phyloP scores from a whole-genome alignment of 2,797 vertebrate genomes.

The Pyrrhura leucotis region DNA sequence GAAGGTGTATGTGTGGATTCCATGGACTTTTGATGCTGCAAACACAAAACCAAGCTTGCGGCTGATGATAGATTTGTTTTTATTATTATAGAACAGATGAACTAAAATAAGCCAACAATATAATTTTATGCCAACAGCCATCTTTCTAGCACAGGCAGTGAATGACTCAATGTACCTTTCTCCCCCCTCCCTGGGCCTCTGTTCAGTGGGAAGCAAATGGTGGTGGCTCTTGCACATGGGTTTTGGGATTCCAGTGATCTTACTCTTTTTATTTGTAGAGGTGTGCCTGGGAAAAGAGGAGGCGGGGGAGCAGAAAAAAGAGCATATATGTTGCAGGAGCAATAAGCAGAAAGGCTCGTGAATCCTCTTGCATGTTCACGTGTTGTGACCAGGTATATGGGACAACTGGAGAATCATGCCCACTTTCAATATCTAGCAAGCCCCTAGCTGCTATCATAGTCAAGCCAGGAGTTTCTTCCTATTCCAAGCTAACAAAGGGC shows the following conservation, averaged over 20 bases:
- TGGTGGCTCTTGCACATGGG: neutral
- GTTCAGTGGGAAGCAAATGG: neutral
- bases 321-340: slow-evolving; percentile 50
- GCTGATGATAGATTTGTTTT: slow-evolving; percentile 81
- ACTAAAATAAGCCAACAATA: slow-evolving; percentile 77
- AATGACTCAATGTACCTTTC: slow-evolving; percentile 53
- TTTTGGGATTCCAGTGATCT: slow-evolving; percentile 21
- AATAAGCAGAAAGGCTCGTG: slow-evolving; percentile 63
- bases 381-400: neutral
- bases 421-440: slow-evolving; percentile 9
- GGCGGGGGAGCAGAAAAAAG: slow-evolving; percentile 37
- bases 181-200: slow-evolving; percentile 25
- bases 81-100: slow-evolving; percentile 80
- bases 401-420: slow-evolving; percentile 24
- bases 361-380: slow-evolving; percentile 32
- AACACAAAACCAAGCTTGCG: slow-evolving; percentile 51
- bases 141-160: slow-evolving; percentile 73
- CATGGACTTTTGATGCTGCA: neutral
- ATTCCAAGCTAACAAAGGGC: slow-evolving; percentile 53
- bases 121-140: slow-evolving; percentile 76
- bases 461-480: slow-evolving; percentile 49
- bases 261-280: slow-evolving; percentile 2
- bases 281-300: slow-evolving; percentile 60
- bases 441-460: slow-evolving; percentile 36
- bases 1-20: neutral